phyloP scores from a whole-genome alignment of 2,113 vertebrate genomes.

The Chlorodrepanis virens region DNA sequence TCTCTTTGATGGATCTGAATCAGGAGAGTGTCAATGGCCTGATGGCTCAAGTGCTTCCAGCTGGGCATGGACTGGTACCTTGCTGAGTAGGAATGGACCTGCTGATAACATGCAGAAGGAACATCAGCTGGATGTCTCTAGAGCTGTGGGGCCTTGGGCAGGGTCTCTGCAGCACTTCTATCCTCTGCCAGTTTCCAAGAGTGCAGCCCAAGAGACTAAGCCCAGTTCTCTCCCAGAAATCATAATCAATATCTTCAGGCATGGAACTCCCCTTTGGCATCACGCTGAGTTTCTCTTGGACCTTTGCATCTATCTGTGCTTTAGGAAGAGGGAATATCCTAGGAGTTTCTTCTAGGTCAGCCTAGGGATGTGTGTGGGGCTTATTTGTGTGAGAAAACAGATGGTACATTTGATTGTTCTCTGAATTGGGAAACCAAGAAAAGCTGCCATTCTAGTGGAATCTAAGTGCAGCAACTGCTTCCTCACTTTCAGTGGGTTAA shows the following conservation, averaged over 20 bases:
- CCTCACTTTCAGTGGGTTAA: not conserved
- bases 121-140: not conserved
- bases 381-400: not conserved
- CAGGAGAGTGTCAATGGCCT: not conserved
- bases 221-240: not conserved
- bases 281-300: not conserved
- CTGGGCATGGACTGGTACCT: not conserved
- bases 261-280: not conserved
- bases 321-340: not conserved
- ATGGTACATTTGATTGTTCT: not conserved
- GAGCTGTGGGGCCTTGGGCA: not conserved
- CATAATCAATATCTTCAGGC: not conserved
- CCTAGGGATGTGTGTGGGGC: rapidly evolving
- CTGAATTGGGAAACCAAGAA: not conserved
- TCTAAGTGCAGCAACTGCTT: not conserved
- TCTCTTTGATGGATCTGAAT: not conserved
- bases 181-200: not conserved
- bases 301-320: not conserved
- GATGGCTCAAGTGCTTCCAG: not conserved
- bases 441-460: not conserved
- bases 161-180: not conserved
- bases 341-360: not conserved
- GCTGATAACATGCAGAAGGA: not conserved
- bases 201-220: not conserved
- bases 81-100: not conserved